A percentile compares a stretch with the other conserved stretches of the same genome.
Evolutionary conservation across 2,113 vertebrate genomes (phyloP).

Genomic region (Thinocorus orbignyianus): DNA sequence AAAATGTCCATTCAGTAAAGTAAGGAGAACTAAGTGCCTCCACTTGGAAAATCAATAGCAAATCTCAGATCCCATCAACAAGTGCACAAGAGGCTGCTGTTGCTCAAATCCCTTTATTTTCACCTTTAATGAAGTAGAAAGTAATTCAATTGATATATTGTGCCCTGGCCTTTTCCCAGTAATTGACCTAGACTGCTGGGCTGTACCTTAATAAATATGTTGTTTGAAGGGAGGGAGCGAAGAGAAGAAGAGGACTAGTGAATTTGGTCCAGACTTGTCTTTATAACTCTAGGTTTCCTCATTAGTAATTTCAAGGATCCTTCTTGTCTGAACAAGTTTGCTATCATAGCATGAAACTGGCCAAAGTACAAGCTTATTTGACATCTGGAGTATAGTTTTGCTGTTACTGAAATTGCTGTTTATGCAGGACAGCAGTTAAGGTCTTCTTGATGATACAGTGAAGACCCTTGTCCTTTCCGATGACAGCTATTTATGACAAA

Average conservation of each 20-base stretch:
- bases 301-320: background rate
- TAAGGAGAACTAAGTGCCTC: slow-evolving; percentile 48
- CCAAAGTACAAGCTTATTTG: background rate
- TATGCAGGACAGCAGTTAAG: background rate
- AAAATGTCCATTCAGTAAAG: slow-evolving; percentile 10
- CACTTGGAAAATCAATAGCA: slow-evolving; percentile 60
- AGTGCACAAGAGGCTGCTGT: background rate
- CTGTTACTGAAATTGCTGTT: background rate
- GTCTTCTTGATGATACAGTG: background rate
- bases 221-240: background rate
- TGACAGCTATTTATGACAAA: background rate
- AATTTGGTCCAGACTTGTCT: background rate
- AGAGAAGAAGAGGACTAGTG: background rate
- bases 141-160: slow-evolving; percentile 28
- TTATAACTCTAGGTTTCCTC: background rate
- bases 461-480: background rate
- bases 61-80: slow-evolving; percentile 63
- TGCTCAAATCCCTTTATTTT: slow-evolving; percentile 63
- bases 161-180: slow-evolving; percentile 29
- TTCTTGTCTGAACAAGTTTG: background rate
- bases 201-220: slow-evolving; percentile 5
- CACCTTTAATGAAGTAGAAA: slow-evolving; percentile 67
- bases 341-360: background rate
- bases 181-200: slow-evolving; percentile 50
- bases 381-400: background rate